Evolutionary conservation across 2,888 invertebrate species (phyloP), one percentile per base, ranked within the genome.

Genomic region (Doris montereyensis): DNA sequence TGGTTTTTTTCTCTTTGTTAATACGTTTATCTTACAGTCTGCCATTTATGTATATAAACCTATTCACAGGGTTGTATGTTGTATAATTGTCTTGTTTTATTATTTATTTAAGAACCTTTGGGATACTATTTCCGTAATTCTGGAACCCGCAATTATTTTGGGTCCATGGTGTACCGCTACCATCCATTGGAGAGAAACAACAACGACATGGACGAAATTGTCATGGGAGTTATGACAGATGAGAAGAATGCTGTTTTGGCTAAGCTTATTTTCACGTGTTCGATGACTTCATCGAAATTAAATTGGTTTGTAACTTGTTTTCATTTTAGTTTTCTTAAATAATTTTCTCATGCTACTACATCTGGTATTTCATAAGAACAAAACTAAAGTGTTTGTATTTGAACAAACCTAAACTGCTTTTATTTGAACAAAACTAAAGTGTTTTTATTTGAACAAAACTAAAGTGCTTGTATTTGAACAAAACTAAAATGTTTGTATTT

Each of bases 211-310:
- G 91, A 91, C 78, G 83, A 84, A 24, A 83, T 91, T 5, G 89
- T 90, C 0, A 86, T 91, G 76, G 91, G 90, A 8, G 90, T 91
- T 77, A 91, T 89, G 89, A 91, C 91, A 0, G 85, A 86, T 80
- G 81, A 87, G 52, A 85, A 86, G 28, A 84, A 88, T 79, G 90
- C 90, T 3, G 86, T 88, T 0, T 77, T 91, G 1, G 83, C 87
- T 67, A 84, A 88, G 57, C 76, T 89, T 2, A 88, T 88, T 72
- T 87, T 88, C 78, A 80, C 4, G 83, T 82, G 8, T 76, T 80
- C 28, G 82, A 83, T 21, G 89, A 91, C 65, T 91, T 84, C 81
- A 89, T 91, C 17, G 88, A 90, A 68, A 83, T 89, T 5, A 85
- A 82, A 81, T 80, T 91, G 87, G 90, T 90, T 77, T 82, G 87